Percentiles rank a stretch among this genome's conserved stretches.
Conservation (phyloP, 2,113 vertebrate species). For the Helogale parvula region DNA sequence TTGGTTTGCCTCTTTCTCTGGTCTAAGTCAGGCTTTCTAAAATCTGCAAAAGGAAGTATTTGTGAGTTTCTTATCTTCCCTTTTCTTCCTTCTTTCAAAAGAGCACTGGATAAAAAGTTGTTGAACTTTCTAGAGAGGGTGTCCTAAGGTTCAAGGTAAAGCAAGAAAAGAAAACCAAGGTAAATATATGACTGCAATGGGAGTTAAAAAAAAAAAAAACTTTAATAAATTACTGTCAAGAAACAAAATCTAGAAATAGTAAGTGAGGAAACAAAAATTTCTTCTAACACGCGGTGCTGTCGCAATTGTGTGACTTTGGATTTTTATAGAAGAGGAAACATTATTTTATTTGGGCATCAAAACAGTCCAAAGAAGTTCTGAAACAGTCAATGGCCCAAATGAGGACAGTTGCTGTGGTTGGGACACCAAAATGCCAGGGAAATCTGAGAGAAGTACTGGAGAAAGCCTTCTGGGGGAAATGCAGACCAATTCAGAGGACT, state of each 20-base stretch:
- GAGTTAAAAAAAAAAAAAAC: not conserved
- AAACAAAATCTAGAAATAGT: not conserved
- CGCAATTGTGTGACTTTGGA: not conserved
- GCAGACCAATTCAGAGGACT: not conserved
- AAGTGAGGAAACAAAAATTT: not conserved
- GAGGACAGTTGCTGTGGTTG: not conserved
- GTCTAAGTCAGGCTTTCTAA: not conserved
- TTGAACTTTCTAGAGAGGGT: not conserved
- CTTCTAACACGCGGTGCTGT: not conserved
- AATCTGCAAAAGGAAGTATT: not conserved
- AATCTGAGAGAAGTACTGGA: not conserved
- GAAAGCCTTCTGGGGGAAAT: not conserved
- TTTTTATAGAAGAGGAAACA: not conserved
- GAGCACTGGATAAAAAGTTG: not conserved
- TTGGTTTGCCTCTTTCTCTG: not conserved
- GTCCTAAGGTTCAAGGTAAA: not conserved
- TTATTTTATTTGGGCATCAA: not conserved
- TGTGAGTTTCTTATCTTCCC: not conserved
- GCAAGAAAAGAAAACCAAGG: constrained; percentile 28
- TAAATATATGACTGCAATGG: not conserved
- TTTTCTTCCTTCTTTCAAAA: not conserved
- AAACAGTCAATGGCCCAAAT: not conserved
- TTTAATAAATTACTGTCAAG: not conserved
- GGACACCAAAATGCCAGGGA: not conserved
- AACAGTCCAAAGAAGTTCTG: constrained; percentile 3